Conservation (phyloP, 35 echinoderm and acorn worm genomes). For the Strongylocentrotus purpuratus region DNA sequence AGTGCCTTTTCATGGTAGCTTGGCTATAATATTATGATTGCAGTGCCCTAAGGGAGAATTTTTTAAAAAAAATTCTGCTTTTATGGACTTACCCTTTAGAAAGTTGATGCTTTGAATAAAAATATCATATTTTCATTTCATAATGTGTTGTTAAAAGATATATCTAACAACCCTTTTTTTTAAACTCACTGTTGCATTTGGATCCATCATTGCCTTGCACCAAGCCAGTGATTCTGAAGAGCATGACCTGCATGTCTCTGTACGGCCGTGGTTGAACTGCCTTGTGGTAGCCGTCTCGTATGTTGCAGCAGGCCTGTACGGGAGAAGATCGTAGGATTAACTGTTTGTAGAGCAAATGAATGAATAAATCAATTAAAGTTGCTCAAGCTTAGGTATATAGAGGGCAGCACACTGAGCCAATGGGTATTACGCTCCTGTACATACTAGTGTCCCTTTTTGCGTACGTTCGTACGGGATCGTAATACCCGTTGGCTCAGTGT, state of each 20-base stretch:
- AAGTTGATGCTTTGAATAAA: background rate
- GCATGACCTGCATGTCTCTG: conserved; percentile 63
- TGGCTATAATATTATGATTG: no score
- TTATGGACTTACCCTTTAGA: no score
- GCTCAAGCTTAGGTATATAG: no score
- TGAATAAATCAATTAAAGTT: no score
- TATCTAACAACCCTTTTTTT: background rate
- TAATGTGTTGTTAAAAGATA: background rate
- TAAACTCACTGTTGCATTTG: conserved; percentile 55
- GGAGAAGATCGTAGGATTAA: background rate
- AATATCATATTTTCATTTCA: background rate
- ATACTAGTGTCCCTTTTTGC: no score
- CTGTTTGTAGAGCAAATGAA: no score
- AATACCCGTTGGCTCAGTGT: no score
- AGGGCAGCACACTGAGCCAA: no score
- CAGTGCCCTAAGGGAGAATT: background rate
- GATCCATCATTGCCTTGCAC: conserved; percentile 77
- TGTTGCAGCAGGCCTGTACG: conserved; percentile 58
- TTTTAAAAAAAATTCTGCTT: no score
- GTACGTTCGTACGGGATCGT: no score
- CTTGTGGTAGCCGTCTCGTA: conserved; percentile 82
- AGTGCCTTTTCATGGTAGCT: no score
- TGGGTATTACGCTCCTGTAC: no score
- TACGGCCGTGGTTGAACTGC: conserved; percentile 74
- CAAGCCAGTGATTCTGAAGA: conserved; percentile 65